Evolutionary conservation across 2,797 vertebrate species (phyloP).

Genomic region (Hyperoplus lanceolatus): DNA sequence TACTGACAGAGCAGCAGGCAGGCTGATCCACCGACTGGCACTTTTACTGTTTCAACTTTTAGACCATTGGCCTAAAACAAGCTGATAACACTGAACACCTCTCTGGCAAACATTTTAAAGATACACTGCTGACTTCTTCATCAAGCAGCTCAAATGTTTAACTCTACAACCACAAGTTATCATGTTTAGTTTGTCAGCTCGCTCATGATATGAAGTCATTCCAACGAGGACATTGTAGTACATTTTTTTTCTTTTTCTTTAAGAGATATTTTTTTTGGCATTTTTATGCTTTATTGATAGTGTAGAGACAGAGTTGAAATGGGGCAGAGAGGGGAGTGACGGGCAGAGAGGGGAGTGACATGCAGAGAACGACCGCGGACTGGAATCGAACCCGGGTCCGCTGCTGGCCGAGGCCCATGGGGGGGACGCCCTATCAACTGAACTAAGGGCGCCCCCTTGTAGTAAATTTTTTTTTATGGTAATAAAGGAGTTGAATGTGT

Average conservation of each 20-base stretch:
- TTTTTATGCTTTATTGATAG: no score
- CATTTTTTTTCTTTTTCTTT: no score
- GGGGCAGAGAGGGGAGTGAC: no score
- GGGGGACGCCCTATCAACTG: no score
- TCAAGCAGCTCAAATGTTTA: not conserved
- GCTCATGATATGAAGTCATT: not conserved
- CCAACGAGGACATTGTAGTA: no score
- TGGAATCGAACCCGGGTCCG: no score
- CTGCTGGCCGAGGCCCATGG: no score
- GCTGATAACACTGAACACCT: not conserved
- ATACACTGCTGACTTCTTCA: not conserved
- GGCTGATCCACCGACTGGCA: constrained; percentile 32
- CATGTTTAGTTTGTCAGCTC: not conserved
- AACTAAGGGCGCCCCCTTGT: no score
- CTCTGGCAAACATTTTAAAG: constrained; percentile 6
- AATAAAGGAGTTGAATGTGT: not conserved
- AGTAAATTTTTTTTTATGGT: not conserved
- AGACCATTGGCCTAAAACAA: constrained; percentile 2
- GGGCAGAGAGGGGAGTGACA: no score
- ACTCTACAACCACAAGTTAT: not conserved
- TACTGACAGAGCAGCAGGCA: not conserved
- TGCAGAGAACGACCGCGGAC: no score
- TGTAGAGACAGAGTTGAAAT: no score
- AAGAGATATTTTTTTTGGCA: no score
- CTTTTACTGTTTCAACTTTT: constrained; percentile 12